Conservation (phyloP, 2,797 vertebrate genomes). For the Octomys mimax region DNA sequence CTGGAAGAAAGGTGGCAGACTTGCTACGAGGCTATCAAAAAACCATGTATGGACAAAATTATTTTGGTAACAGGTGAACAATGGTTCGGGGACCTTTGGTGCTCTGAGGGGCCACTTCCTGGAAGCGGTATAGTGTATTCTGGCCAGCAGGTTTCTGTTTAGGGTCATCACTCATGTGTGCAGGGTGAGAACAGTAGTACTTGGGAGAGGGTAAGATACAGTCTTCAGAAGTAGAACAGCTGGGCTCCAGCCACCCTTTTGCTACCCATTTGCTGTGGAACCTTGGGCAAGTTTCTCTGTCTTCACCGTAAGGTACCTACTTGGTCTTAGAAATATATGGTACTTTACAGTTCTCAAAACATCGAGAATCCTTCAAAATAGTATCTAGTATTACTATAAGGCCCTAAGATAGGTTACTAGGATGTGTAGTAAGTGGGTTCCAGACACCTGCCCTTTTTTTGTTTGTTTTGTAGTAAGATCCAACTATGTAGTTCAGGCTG, state of each 20-base stretch:
- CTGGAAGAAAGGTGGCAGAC: slow-evolving; percentile 54
- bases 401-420: slow-evolving; percentile 1
- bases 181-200: background rate
- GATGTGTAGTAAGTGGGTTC: slow-evolving; percentile 21
- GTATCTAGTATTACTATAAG: slow-evolving; percentile 19
- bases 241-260: background rate
- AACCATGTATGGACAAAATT: background rate
- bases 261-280: background rate
- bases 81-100: slow-evolving; percentile 6
- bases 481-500: background rate
- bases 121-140: background rate
- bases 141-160: background rate
- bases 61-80: slow-evolving; percentile 31
- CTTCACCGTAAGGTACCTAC: slow-evolving; percentile 22
- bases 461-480: background rate
- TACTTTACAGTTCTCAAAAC: slow-evolving; percentile 36
- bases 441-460: background rate
- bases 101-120: background rate
- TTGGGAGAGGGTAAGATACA: background rate
- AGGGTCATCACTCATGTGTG: background rate
- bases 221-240: background rate
- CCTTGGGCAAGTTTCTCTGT: slow-evolving; percentile 29
- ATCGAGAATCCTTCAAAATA: slow-evolving; percentile 18
- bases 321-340: background rate
- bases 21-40: slow-evolving; percentile 40